Conservation (phyloP, 2,113 vertebrate species). For the Pollimyrus isidori region DNA sequence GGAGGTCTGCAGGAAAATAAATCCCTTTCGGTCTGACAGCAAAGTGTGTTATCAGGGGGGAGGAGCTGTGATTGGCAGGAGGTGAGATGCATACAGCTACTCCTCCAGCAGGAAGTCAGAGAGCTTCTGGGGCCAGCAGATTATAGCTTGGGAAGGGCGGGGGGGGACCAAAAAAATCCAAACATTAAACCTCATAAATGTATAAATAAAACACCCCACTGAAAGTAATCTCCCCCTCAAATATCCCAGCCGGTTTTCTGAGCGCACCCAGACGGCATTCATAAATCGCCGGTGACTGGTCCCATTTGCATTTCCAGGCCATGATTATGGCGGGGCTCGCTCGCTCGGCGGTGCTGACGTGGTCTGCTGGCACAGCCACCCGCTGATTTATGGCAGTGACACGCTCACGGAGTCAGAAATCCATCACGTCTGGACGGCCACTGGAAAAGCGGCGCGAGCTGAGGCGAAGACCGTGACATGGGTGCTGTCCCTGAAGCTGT, state of each 20-base stretch:
- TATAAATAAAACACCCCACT: not conserved
- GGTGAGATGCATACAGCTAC: not conserved
- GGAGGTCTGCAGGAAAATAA: conserved; percentile 27
- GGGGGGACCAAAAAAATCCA: not conserved
- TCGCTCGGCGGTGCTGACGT: not conserved
- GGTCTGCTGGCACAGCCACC: conserved; percentile 61
- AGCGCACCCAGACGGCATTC: conserved; percentile 19
- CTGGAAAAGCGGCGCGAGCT: conserved; percentile 39
- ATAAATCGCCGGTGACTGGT: conserved; percentile 61
- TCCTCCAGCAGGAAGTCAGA: not conserved
- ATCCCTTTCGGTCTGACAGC: conserved; percentile 22
- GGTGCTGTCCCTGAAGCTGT: not conserved
- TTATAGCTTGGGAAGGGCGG: not conserved
- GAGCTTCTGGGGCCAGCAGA: not conserved
- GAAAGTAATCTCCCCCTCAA: not conserved
- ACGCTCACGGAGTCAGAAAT: conserved; percentile 66
- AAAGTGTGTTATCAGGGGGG: not conserved
- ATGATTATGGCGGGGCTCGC: conserved; percentile 55
- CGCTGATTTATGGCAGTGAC: conserved; percentile 69
- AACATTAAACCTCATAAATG: not conserved
- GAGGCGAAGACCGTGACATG: not conserved
- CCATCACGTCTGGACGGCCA: conserved; percentile 53
- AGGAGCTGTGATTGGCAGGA: not conserved
- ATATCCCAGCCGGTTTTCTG: not conserved
- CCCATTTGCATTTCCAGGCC: conserved; percentile 59